Evolutionary conservation across 2,888 invertebrate species (phyloP), one percentile per base, ranked within the genome.

Genomic region (Hipparchia sbordonii): DNA sequence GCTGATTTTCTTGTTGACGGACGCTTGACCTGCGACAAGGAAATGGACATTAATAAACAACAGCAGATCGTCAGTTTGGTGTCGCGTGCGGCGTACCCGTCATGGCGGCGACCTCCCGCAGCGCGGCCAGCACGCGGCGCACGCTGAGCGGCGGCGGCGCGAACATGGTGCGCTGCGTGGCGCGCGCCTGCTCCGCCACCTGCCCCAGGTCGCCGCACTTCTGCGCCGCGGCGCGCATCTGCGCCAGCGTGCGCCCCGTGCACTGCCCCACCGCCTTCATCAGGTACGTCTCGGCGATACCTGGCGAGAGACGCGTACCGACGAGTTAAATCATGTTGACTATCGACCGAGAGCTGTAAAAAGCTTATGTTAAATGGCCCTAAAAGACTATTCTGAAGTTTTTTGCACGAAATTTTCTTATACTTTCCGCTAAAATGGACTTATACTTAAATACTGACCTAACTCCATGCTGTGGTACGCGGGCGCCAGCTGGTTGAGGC

Each of bases 401-500:
- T 23, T 23, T 23, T 23, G 23, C 23, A 23, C 23, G 23, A 23
- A 23, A 23, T 23, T 23, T 23, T 23, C 23, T 23, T 23, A 23
- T 23, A 23, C 23, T 23, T 23, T 23, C 23, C 23, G 23, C 23
- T 23, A 23, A 23, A 23, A 5, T 39, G 39, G 0, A 5, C 5
- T 2, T 39, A 5, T 39, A 39, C 39, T 39, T 39, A 9, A 59
- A 33, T 6, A 57, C 71, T 8, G 9, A 75, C 75, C 75, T 2
- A 75, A 23, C 54, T 94, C 94, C 76, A 94, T 73, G 66, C 90
- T 89, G 45, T 98, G 98, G 87, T 99, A 99, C 0, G 99, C 98
- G 0, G 99, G 99, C 0, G 98, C 99, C 62, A 99, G 92, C 88
- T 97, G 97, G 89, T 99, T 99, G n/a, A 99, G 94, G 82, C 98